Conservation (phyloP, 2,113 vertebrate genomes). For the Passer montanus region DNA sequence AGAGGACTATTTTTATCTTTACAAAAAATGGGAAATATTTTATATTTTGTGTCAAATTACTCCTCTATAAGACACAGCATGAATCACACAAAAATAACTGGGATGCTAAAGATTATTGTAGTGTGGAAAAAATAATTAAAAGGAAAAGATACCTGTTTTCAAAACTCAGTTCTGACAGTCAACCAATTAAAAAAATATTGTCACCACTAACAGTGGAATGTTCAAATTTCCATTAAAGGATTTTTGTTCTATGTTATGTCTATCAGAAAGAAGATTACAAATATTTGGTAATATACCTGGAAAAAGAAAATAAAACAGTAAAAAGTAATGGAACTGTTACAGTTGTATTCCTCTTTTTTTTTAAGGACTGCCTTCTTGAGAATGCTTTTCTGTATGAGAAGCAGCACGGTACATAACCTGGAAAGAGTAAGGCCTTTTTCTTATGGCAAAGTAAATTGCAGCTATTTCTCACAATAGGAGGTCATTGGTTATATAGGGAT, state of each 20-base stretch:
- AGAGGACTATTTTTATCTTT: background rate
- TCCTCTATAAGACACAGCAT: background rate
- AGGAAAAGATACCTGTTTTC: background rate
- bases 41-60: constrained; percentile 8
- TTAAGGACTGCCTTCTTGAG: background rate
- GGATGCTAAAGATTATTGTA: background rate
- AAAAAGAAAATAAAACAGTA: background rate
- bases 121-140: background rate
- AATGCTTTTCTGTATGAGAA: background rate
- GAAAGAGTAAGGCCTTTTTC: background rate
- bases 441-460: background rate
- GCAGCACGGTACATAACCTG: background rate
- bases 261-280: background rate
- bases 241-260: background rate
- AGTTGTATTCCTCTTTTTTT: background rate
- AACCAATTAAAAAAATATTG: background rate
- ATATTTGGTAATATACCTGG: background rate
- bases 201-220: background rate
- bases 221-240: background rate
- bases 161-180: background rate
- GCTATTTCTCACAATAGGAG: background rate
- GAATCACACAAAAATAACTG: background rate
- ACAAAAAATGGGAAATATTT: background rate
- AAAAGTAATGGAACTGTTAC: background rate
- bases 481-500: background rate